phyloP scores from a whole-genome alignment of 2,113 vertebrate genomes.

The Leptobrachium leishanense region DNA sequence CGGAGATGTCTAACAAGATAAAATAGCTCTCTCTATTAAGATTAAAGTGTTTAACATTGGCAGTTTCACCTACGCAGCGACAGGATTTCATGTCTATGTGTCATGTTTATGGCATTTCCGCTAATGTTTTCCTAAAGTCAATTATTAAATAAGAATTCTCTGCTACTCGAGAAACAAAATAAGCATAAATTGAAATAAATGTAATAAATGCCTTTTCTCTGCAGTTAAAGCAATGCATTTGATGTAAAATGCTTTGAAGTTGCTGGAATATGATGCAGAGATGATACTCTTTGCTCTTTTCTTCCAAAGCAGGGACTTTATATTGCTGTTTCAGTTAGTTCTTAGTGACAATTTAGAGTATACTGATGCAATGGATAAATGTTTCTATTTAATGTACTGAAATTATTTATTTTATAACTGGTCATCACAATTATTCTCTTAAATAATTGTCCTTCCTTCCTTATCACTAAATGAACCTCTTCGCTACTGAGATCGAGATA shows the following conservation, averaged over 20 bases:
- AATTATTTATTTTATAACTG: neutral
- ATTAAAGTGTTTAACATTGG: constrained; percentile 46
- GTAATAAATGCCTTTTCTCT: constrained; percentile 38
- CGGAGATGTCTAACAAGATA: constrained; percentile 46
- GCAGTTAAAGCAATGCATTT: constrained; percentile 35
- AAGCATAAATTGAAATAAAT: constrained; percentile 44
- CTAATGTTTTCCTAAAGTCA: constrained; percentile 49
- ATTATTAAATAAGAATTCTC: constrained; percentile 45
- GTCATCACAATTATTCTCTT: neutral
- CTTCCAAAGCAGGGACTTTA: constrained; percentile 30
- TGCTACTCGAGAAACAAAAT: constrained; percentile 35
- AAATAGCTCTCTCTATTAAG: constrained; percentile 48
- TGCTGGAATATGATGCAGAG: constrained; percentile 30
- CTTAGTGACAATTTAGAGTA: constrained; percentile 41
- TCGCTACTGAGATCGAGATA: too few species aligned
- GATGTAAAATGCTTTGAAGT: constrained; percentile 43
- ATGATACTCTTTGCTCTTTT: constrained; percentile 38
- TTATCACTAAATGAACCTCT: too few species aligned
- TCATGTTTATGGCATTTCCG: constrained; percentile 42
- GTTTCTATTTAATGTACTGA: neutral
- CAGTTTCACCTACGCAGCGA: constrained; percentile 43
- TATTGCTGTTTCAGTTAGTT: constrained; percentile 39
- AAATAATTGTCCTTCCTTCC: too few species aligned
- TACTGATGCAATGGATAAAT: constrained; percentile 24
- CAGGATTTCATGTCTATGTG: constrained; percentile 42